Base-by-base conservation (phyloP, 2,113 vertebrate species). In the Daboia siamensis region DNA sequence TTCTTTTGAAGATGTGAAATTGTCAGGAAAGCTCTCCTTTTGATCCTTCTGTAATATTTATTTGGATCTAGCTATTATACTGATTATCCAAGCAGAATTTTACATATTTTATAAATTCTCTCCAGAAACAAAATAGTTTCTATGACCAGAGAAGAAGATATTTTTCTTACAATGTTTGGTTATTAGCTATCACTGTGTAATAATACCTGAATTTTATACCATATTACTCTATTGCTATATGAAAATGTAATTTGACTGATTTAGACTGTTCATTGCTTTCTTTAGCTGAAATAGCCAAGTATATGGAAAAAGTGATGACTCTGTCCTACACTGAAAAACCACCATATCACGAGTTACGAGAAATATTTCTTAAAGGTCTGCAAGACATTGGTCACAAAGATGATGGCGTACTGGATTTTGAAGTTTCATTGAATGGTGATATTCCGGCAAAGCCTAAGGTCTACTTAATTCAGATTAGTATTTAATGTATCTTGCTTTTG, bases 281-380 rank as follows among this genome's bases (percentile, higher is more conserved):
- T 97, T 93, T 96, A 99, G 99, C 95, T 94, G 99, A 99, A 98
- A 97, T 99, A 93, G 95, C 97, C 92, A 98, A 96, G 91, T 99
- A 98, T 94, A 97, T 99, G 98, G 98, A 99, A 96, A 98, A 97
- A 88, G 98, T 99, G 87, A 98, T 98, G 39, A 93, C 96, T 10
- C 95, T 99, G 94, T 96, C 91, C 64, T 99, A 99, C 94, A 94
- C 97, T 4, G 98, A 99, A 86, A 98, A 97, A 89, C 99, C 99
- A 10, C 93, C 95, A 1, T 99, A 99, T 93, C 96, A 98, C 44
- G 97, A 97, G 90, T 96, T 99, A 51, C 98, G 98, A 90, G 96
- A 97, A 92, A 98, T 99, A 93, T 98, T 99, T 94, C 96, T 98
- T 93, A 97, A 97, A 86, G 99, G 99, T 29, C 98, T 99, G 1